Conservation (phyloP, 64 coral and sea anemone genomes). For the Exaiptasia diaphana region DNA sequence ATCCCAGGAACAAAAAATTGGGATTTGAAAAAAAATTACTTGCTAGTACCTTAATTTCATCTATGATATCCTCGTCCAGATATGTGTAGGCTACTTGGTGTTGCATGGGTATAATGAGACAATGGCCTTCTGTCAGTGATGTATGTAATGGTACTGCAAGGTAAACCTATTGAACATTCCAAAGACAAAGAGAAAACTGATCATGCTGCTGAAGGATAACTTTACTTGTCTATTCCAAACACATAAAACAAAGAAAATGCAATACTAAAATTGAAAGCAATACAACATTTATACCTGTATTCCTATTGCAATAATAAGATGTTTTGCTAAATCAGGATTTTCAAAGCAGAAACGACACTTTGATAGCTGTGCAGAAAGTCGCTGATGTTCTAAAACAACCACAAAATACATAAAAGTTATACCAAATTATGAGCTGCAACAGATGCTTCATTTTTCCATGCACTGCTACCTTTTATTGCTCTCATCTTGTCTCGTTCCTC, state of each 20-base stretch:
- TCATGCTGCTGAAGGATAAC: no score
- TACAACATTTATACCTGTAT: conserved; percentile 92
- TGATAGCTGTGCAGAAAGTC: conserved; percentile 72
- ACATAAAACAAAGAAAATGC: background rate
- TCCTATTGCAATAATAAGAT: conserved; percentile 97
- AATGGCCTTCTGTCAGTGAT: conserved; percentile 87
- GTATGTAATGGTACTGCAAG: conserved; percentile 79
- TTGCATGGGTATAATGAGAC: conserved; percentile 81
- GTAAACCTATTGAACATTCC: no score
- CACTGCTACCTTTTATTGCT: conserved; percentile 70
- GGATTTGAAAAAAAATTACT: no score
- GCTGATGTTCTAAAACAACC: conserved; percentile 69
- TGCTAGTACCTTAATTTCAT: conserved; percentile 82
- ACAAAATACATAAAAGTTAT: background rate
- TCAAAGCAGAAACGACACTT: conserved; percentile 92
- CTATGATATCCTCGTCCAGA: conserved; percentile 85
- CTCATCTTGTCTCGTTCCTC: conserved; percentile 74
- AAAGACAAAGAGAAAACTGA: background rate
- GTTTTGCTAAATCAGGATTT: conserved; percentile 85
- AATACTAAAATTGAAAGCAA: no score
- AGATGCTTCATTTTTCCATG: background rate
- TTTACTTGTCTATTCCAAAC: background rate
- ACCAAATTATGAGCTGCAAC: background rate
- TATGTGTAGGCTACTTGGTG: conserved; percentile 67
- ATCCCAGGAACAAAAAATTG: no score